Evolutionary conservation across 2,797 vertebrate genomes (phyloP).

Genomic region (Phrynocephalus forsythii): DNA sequence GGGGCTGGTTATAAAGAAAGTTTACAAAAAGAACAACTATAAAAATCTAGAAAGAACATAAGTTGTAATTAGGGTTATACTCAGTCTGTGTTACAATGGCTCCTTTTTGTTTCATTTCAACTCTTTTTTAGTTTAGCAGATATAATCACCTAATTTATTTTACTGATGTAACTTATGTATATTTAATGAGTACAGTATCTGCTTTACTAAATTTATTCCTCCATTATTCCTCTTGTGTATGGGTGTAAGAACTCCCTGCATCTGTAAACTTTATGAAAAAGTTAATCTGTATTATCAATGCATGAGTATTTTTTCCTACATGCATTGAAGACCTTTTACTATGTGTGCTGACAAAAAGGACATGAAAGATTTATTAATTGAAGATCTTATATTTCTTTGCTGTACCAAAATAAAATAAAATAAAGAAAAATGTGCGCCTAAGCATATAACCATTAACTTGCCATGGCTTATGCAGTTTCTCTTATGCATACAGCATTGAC

Average conservation of each 20-base stretch:
- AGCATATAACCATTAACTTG: too few relatives aligned
- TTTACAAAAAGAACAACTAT: constrained; percentile 10
- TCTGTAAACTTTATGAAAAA: constrained; percentile 62
- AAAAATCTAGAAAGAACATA: not conserved
- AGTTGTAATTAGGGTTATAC: constrained; percentile 7
- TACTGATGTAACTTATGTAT: constrained; percentile 62
- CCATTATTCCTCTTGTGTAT: constrained; percentile 68
- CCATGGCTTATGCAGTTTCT: too few relatives aligned
- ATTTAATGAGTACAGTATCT: constrained; percentile 32
- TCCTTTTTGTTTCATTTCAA: constrained; percentile 30
- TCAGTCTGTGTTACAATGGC: not conserved
- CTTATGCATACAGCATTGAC: too few relatives aligned
- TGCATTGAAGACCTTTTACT: constrained; percentile 46
- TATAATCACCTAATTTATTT: constrained; percentile 64
- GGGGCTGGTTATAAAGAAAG: constrained; percentile 21
- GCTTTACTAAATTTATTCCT: constrained; percentile 56
- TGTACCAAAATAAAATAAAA: too few relatives aligned
- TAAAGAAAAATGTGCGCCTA: too few relatives aligned
- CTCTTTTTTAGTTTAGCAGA: constrained; percentile 40
- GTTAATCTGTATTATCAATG: constrained; percentile 51
- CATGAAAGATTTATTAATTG: constrained; percentile 53
- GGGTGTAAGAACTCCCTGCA: constrained; percentile 49
- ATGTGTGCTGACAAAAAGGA: constrained; percentile 34
- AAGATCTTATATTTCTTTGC: constrained; percentile 4
- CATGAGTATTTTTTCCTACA: constrained; percentile 24